Percentiles rank a stretch among this genome's conserved stretches.
Evolutionary conservation across 1,140 invertebrate genomes (phyloP).

Genomic region (Harlomillsia oculata): DNA sequence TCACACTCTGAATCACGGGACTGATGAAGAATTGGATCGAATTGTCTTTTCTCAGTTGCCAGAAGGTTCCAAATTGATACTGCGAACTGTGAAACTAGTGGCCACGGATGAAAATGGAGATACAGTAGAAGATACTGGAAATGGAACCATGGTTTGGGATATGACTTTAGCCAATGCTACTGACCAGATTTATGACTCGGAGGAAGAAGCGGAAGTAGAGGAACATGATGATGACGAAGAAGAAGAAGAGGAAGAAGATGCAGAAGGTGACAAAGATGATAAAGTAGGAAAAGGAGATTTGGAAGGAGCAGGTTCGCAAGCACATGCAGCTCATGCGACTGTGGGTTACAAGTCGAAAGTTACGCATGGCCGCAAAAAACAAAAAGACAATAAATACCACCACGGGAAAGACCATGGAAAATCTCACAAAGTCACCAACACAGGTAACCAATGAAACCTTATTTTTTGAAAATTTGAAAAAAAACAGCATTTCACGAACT

Average conservation of each 20-base stretch:
- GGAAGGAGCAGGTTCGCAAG: slow-evolving; percentile 19
- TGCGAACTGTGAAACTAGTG: slow-evolving; percentile 32
- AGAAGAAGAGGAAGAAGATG: slow-evolving; percentile 13
- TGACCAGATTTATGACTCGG: not conserved
- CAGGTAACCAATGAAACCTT: slow-evolving; percentile 21
- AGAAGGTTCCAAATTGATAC: slow-evolving; percentile 32
- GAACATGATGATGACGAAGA: slow-evolving; percentile 22
- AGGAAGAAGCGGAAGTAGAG: not conserved
- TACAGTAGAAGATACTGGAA: slow-evolving; percentile 7
- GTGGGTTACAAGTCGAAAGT: slow-evolving; percentile 16
- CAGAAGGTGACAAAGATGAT: not conserved
- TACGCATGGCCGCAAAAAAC: slow-evolving; percentile 9
- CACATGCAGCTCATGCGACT: not conserved
- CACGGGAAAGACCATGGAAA: slow-evolving; percentile 30
- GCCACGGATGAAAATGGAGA: slow-evolving; percentile 33
- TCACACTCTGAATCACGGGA: slow-evolving; percentile 25
- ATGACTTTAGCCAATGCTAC: slow-evolving; percentile 23
- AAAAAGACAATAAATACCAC: slow-evolving; percentile 18
- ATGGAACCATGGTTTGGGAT: slow-evolving; percentile 16
- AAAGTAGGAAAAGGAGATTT: slow-evolving; percentile 18
- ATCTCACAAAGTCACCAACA: slow-evolving; percentile 13
- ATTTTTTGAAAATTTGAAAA: not conserved
- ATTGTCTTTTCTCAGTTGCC: slow-evolving; percentile 33
- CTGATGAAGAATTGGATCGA: slow-evolving; percentile 31
- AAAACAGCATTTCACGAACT: not conserved